These are phyloP conservation scores for Melanocharis versteri DNA, from an alignment of 2,113 vertebrate species.

Conservation along the genomic window DNA sequence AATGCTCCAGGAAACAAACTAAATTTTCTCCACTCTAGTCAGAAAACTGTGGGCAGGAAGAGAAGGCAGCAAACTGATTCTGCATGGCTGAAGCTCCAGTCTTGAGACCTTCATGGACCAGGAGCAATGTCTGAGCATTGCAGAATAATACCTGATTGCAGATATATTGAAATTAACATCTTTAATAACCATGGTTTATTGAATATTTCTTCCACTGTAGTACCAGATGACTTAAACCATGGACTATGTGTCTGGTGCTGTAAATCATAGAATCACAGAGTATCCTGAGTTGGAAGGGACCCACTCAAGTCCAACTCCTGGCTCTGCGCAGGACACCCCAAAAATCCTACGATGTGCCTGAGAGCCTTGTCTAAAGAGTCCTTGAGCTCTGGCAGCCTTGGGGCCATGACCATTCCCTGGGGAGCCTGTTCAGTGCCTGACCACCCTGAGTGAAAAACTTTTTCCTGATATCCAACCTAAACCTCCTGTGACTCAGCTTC, in stretches of 20 bases:
- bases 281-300: not conserved
- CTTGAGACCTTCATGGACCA: not conserved
- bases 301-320: not conserved
- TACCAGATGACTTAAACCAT: not conserved
- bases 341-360: not conserved
- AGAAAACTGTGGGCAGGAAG: not conserved
- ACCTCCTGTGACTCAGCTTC: not conserved
- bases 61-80: not conserved
- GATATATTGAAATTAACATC: not conserved
- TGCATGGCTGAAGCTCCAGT: not conserved
- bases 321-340: not conserved
- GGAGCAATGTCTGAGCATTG: not conserved
- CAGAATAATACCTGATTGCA: not conserved
- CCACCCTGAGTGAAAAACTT: not conserved
- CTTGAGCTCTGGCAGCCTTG: not conserved
- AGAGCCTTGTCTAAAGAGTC: not conserved
- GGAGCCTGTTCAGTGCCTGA: not conserved
- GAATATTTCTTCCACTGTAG: not conserved
- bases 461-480: not conserved
- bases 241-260: not conserved
- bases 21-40: not conserved
- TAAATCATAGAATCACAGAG: not conserved
- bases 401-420: not conserved
- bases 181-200: not conserved
- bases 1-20: conserved; percentile 11